Evolutionary conservation across 2,797 vertebrate genomes (phyloP), one percentile per base, ranked within the genome.

Genomic region (Momotus momota): DNA sequence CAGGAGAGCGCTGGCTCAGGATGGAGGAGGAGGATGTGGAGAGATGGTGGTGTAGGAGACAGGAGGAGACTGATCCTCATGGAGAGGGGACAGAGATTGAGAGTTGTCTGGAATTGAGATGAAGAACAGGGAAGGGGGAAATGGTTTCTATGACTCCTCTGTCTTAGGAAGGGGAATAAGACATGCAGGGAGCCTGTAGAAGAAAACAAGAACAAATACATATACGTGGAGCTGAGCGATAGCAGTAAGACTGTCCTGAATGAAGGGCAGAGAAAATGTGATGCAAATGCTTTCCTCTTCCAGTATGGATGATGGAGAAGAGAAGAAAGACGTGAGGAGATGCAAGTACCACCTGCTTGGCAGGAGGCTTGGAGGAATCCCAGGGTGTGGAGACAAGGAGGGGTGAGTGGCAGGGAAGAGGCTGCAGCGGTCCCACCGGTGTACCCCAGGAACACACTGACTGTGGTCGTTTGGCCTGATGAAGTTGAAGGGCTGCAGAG

Each of bases 151-250:
- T 27, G 38, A 7, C 15, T 9, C 2, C 23, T 33, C 25, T 51
- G 49, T 18, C 27, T 55, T 21, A 14, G 67, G 33, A 57, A 82
- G 29, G 22, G 15, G n/a, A 82, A 31, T 9, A 14, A 17, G 33
- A 14, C 31, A 20, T 12, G 20, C 43, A 55, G 54, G 48, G 38
- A 79, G 7, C 29, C 26, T 38, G 0, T 3, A 17, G 4, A 26
- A 57, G 40, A 41, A 4, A 27, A n/a, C 21, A 29, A 52, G 73
- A 71, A 12, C 15, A 31, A 18, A 3, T 0, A 0, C 13, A 6
- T 1, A 7, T 7, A 2, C 3, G 0, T 17, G 2, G 9, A 31
- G 35, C 74, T 72, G 75, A 41, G 62, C 1, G 4, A 6, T 2
- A 46, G 45, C 72, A 18, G 10, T 5, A 74, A 31, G 65, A 13